Base-by-base conservation (phyloP, 2,797 vertebrate genomes). In the Xenentodon cancila region DNA sequence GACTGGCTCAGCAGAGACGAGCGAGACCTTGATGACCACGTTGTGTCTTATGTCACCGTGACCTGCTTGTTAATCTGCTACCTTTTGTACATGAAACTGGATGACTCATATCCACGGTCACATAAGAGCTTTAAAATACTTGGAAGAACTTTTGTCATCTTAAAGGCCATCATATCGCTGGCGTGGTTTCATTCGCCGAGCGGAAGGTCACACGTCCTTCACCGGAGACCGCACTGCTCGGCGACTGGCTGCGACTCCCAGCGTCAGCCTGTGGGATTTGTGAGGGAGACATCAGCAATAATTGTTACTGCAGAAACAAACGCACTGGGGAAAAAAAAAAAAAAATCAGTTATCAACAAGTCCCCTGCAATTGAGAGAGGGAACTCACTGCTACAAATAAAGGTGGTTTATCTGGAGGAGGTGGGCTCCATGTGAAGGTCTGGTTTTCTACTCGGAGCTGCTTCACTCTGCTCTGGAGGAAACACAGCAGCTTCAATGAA, bases 381-480 rank as follows among this genome's bases (percentile, higher is more conserved):
- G 7, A 17, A 75, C 84, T 44, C 59, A 74, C 79, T 27, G 68
- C 84, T 25, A 73, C 62, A 27, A 82, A 54, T 30, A 5, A 50
- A 18, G 71, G n/a, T 19, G 22, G 8, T 49, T 59, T 44, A 15
- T 66, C 48, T 18, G 59, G 37, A 30, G 75, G 64, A 5, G 58
- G 37, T 3, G 62, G 40, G 51, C 37, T 84, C 45, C 74, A 78
- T 3, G 0, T 2, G 60, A 40, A 49, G 20, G 13, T 59, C 6
- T 85, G 79, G 27, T 82, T 85, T 72, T 94, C 90, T 7, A 86
- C 75, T 9, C 80, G 89, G 32, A 94, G 92, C 85, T 94, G 93
- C 68, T 73, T 89, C 60, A 95, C 91, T 53, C 82, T 86, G 48
- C 84, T 85, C 86, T 92, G 94, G 19, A 95, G 88, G 65, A 89